Base-by-base conservation (phyloP, 2,797 vertebrate genomes). In the Thaleichthys pacificus region DNA sequence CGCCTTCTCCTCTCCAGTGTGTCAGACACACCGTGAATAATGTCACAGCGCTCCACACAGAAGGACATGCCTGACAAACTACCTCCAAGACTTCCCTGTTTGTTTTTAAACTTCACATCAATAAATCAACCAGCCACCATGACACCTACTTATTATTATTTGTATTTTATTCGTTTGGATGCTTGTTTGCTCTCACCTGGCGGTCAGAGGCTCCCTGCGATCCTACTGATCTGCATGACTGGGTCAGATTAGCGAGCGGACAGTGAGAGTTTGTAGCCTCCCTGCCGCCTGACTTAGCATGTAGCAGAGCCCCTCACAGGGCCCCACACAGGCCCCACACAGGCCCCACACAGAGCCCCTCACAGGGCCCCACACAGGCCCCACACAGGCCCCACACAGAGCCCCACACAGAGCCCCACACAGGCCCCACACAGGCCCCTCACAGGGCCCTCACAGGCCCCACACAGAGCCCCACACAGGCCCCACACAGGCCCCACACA, bases 41-140 rank as follows among this genome's bases (percentile, higher is more conserved):
- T 80, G 78, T 70, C 86, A 84, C 77, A 77, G 82, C 82, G 3
- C 30, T 85, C 89, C 93, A 91, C 92, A 89, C 88, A 90, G 90
- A 93, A 89, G 87, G 87, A 93, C 88, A 89, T 47, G 4, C 51
- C 80, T 93, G 88, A 95, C 89, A 93, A 91, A 92, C 70, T 79
- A 75, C 78, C 68, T 12, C 69, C 14, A 47, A 0, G 22, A 54
- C 66, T 67, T 67, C 24, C 73, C 60, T 8, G 11, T 72, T 76
- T 84, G 49, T 49, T 58, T 22, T 21, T 47, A 11, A 62, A 17
- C 51, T 54, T n/a, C 28, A 17, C 61, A n/a, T 17, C 61, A 28
- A 26, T 24, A 24, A 22, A 61, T 61, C 58, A 61, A 12, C 22
- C 22, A 26, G 61, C 28, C 12, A 22, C 17, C 28, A 38, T 35